phyloP scores from a whole-genome alignment of 2,113 vertebrate species.

The Vicugna pacos region DNA sequence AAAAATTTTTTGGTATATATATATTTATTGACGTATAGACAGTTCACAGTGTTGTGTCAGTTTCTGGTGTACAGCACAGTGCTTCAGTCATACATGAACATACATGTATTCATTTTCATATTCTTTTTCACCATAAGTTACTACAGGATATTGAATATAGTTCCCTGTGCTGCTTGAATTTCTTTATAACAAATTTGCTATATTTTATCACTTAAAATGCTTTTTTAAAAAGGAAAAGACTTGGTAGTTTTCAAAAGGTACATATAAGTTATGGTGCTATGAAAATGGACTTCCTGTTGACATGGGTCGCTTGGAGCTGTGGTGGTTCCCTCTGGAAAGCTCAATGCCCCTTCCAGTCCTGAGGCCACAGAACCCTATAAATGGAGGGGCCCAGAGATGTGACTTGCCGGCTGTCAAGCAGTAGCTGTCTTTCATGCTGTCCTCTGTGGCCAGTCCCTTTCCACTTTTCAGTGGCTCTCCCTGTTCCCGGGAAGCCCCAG shows the following conservation, averaged over 20 bases:
- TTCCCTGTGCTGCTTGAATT: neutral
- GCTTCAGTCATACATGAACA: no score
- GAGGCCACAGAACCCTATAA: neutral
- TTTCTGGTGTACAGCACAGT: no score
- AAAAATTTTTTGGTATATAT: no score
- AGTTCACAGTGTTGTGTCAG: no score
- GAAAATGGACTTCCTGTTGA: neutral
- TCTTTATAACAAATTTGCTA: neutral
- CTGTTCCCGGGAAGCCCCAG: neutral
- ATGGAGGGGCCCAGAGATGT: neutral
- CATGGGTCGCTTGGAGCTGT: neutral
- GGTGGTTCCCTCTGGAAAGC: neutral
- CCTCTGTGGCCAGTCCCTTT: neutral
- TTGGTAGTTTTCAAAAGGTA: neutral
- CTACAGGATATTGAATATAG: no score
- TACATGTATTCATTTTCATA: no score
- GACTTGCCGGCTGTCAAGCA: neutral
- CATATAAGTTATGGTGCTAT: neutral
- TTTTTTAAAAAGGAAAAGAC: neutral
- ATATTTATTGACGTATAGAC: no score
- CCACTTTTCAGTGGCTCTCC: neutral
- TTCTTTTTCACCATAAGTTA: no score
- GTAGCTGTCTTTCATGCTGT: neutral
- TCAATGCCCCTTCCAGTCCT: neutral
- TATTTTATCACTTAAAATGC: conserved; percentile 22